Evolutionary conservation across 2,797 vertebrate genomes (phyloP).

Genomic region (Manis pentadactyla): DNA sequence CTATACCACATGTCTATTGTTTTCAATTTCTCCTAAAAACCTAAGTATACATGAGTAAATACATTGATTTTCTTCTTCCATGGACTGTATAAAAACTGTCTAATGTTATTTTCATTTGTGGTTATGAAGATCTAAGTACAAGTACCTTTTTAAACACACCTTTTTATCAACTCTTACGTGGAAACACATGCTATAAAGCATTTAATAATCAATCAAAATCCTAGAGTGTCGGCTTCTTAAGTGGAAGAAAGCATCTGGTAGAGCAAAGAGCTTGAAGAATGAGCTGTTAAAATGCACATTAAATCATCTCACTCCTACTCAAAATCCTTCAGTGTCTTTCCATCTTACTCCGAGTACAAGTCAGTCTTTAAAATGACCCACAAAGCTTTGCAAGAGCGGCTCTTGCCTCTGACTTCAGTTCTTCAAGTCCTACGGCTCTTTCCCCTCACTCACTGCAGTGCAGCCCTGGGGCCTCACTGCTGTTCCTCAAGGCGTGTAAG

Average conservation of each 20-base stretch:
- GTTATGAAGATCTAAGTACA: not conserved
- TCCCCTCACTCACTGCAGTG: not conserved
- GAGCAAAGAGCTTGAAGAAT: not conserved
- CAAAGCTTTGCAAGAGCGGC: not conserved
- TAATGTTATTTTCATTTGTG: not conserved
- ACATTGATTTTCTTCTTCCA: not conserved
- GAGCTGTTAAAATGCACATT: not conserved
- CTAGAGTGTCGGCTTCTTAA: not conserved
- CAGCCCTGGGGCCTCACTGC: no score
- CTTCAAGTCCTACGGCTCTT: not conserved
- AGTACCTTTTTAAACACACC: not conserved
- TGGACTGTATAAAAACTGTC: not conserved
- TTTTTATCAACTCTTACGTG: not conserved
- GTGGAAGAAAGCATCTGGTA: not conserved
- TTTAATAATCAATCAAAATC: not conserved
- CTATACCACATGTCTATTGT: not conserved
- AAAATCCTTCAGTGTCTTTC: not conserved
- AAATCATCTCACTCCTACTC: not conserved
- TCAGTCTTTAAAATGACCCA: not conserved
- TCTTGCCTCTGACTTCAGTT: not conserved
- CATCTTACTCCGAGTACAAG: not conserved
- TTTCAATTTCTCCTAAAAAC: conserved; percentile 26
- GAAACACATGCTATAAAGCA: not conserved
- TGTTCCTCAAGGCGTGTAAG: not conserved
- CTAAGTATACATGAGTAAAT: not conserved